Conservation (phyloP, 2,113 vertebrate species). For the Otolemur garnettii region DNA sequence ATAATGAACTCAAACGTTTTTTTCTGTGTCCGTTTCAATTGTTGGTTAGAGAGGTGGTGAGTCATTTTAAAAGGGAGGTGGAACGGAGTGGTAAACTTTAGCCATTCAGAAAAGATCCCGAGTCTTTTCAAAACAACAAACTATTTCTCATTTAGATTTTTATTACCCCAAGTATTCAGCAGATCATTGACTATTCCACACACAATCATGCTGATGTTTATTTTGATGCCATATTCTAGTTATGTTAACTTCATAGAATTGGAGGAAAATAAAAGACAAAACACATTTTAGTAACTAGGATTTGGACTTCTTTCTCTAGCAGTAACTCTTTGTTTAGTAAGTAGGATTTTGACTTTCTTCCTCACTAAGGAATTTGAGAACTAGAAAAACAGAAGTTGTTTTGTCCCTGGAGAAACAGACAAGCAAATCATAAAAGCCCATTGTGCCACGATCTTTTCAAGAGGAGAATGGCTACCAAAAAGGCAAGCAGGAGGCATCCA, state of each 20-base stretch:
- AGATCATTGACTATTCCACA: neutral
- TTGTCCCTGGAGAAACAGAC: neutral
- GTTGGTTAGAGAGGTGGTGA: neutral
- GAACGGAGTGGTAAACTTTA: neutral
- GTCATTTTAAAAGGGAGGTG: neutral
- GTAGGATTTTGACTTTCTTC: neutral
- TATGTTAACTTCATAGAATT: neutral
- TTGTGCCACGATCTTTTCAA: neutral
- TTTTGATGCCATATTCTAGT: neutral
- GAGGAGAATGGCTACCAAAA: conserved; percentile 8
- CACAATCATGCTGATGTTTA: neutral
- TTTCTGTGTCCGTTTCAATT: neutral
- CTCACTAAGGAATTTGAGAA: neutral
- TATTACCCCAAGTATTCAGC: neutral
- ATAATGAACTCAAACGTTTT: neutral
- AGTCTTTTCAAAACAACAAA: conserved; percentile 11
- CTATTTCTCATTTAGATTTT: neutral
- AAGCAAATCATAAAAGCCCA: neutral
- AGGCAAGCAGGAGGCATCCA: neutral
- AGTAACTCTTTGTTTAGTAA: too few species aligned
- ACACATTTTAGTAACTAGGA: neutral
- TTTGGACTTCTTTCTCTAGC: neutral
- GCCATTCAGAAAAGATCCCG: neutral
- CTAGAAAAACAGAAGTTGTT: neutral
- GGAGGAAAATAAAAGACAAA: neutral